phyloP scores from a whole-genome alignment of 2,888 invertebrate species.

The Dexiosoma caninum region DNA sequence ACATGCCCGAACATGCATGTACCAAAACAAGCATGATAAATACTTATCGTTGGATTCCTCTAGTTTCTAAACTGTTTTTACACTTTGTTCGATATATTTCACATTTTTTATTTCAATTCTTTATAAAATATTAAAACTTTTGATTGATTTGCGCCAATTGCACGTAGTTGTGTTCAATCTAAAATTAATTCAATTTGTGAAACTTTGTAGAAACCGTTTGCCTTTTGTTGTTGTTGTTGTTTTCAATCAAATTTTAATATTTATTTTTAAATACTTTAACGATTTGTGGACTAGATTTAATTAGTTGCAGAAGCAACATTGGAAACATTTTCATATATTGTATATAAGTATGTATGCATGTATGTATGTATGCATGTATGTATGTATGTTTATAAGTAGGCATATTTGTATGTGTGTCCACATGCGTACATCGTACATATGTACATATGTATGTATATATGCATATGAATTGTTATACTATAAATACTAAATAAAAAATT shows the following conservation, averaged over 20 bases:
- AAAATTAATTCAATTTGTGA: constrained; percentile 49
- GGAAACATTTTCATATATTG: neutral
- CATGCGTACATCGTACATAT: no score
- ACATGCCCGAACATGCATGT: neutral
- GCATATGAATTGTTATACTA: no score
- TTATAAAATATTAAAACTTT: constrained; percentile 59
- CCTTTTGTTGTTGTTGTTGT: neutral
- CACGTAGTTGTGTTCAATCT: constrained; percentile 60
- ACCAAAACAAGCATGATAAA: neutral
- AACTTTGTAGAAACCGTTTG: constrained; percentile 23
- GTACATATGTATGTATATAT: no score
- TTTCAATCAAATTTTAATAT: neutral
- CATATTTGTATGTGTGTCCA: no score
- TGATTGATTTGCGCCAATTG: constrained; percentile 73
- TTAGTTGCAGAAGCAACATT: neutral
- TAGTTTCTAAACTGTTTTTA: constrained; percentile 5
- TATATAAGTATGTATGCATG: neutral
- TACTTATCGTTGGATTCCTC: constrained; percentile 41
- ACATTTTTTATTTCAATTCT: constrained; percentile 43
- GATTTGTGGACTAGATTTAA: constrained; percentile 37
- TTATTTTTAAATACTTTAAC: constrained; percentile 29
- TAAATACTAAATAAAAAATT: no score
- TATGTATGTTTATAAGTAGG: no score
- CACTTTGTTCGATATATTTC: constrained; percentile 24
- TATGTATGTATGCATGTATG: no score